Conservation (phyloP, 2,113 vertebrate genomes). For the Mobula birostris region DNA sequence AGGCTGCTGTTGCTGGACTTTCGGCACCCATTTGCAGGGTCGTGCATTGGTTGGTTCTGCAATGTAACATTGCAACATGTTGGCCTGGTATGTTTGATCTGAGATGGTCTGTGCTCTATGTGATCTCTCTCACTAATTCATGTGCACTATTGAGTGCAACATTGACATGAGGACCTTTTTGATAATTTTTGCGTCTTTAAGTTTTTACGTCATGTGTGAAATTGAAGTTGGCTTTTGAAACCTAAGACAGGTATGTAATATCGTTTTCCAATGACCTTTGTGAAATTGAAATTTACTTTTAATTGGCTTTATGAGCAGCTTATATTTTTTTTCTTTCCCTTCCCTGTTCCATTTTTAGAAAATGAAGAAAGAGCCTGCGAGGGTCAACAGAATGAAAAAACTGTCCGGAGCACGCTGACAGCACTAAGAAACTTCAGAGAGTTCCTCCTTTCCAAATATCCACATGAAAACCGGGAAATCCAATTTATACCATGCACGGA, state of each 20-base stretch:
- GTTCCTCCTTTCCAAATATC: constrained; percentile 75
- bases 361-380: constrained; percentile 69
- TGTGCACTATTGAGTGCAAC: constrained; percentile 40
- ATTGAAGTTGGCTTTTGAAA: constrained; percentile 51
- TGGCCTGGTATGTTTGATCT: constrained; percentile 2
- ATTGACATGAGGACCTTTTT: constrained; percentile 45
- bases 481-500: constrained; percentile 72
- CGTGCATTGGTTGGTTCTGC: background rate
- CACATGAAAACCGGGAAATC: constrained; percentile 69
- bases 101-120: background rate
- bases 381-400: constrained; percentile 78
- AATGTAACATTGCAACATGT: background rate
- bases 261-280: constrained; percentile 44
- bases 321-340: constrained; percentile 34
- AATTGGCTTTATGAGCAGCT: constrained; percentile 42
- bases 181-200: constrained; percentile 42
- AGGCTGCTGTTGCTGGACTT: background rate
- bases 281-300: constrained; percentile 46
- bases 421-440: constrained; percentile 75
- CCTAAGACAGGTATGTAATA: constrained; percentile 46
- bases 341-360: constrained; percentile 55
- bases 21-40: background rate
- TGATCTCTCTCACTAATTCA: constrained; percentile 42
- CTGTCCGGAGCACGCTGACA: constrained; percentile 72
- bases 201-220: constrained; percentile 51